Conservation (phyloP, 2,113 vertebrate species). For the Stomatorhinus ivindoensis region DNA sequence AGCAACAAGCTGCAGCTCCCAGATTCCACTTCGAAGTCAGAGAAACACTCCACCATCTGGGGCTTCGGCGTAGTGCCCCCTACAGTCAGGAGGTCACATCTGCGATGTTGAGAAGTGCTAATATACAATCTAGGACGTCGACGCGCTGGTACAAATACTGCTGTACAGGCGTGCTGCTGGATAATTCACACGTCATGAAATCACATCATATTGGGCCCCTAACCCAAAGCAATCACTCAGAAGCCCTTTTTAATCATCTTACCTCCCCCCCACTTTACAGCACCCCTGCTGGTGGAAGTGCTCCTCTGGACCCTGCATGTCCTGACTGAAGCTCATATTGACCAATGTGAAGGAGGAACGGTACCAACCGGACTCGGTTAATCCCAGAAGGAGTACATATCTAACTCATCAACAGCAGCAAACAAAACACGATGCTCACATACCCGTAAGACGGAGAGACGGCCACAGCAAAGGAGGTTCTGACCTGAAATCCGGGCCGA, state of each 20-base stretch:
- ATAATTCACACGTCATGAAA: background rate
- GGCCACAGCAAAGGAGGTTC: background rate
- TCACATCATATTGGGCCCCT: background rate
- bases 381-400: background rate
- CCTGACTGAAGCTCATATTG: background rate
- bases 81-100: background rate
- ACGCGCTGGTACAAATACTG: background rate
- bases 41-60: constrained; percentile 25
- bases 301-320: background rate
- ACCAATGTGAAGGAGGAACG: background rate
- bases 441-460: background rate
- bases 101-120: background rate
- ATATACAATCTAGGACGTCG: background rate
- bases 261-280: background rate
- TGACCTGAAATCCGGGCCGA: background rate
- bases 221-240: background rate
- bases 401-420: background rate
- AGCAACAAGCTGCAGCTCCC: constrained; percentile 24
- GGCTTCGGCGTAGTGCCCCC: background rate
- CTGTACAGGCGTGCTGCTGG: background rate
- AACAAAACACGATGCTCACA: background rate
- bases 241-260: background rate
- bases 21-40: background rate
- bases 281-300: background rate
- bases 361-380: background rate